phyloP scores from a whole-genome alignment of 1,140 invertebrate genomes.

The Solenopsis fugax region DNA sequence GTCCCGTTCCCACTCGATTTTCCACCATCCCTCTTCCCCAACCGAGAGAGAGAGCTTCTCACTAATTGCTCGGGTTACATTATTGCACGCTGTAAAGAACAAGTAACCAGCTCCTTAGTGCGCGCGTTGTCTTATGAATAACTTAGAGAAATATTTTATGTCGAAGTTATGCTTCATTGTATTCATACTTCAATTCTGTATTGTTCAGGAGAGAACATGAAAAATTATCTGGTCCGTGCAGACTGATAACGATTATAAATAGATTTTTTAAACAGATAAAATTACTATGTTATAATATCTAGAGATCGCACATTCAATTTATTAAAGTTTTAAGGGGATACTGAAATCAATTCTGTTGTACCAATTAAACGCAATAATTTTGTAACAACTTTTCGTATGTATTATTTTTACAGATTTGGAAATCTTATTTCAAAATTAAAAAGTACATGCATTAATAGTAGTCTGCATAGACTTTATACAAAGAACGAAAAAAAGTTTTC shows the following conservation, averaged over 20 bases:
- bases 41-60: constrained; percentile 1
- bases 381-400: no score
- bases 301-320: not conserved
- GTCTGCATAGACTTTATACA: no score
- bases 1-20: constrained; percentile 13
- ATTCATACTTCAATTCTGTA: constrained; percentile 11
- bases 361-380: no score
- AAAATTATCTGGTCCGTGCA: not conserved
- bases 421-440: no score
- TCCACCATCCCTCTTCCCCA: not conserved
- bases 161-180: not conserved
- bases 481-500: no score
- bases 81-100: constrained; percentile 37
- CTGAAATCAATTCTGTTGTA: no score
- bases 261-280: not conserved
- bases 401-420: no score
- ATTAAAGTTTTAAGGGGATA: constrained; percentile 18
- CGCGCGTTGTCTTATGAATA: constrained; percentile 30
- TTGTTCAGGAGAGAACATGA: not conserved
- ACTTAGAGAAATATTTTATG: constrained; percentile 39
- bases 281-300: not conserved
- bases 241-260: not conserved
- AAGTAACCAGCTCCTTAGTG: not conserved
- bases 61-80: constrained; percentile 59
- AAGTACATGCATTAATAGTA: no score